Evolutionary conservation across 2,113 vertebrate genomes (phyloP), one percentile per base, ranked within the genome.

Genomic region (Ginglymostoma cirratum): DNA sequence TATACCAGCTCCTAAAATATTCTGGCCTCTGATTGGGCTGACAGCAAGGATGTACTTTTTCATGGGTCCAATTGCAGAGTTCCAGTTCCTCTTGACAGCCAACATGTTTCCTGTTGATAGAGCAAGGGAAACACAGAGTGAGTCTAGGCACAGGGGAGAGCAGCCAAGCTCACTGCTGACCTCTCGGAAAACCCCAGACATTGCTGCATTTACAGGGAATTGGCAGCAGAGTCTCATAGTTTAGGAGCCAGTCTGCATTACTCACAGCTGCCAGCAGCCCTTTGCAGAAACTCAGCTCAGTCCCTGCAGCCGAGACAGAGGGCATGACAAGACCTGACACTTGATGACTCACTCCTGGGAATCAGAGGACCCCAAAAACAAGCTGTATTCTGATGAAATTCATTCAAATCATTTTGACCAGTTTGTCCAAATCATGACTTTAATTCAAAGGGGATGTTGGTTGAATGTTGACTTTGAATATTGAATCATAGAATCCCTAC

Each of bases 1-100:
- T 95, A 95, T 95, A 95, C 93, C 93, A 72, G 23, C 67, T 95
- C 93, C 93, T 42, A 95, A 95, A 95, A 95, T 95, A 95, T 95
- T 34, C 93, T 12, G 30, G 23, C 38, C 42, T 23, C 65, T 72
- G 67, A 95, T 95, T 95, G 93, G 93, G 24, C 23, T 7, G 67
- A 5, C n/a, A 10, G n/a, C 38, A 8, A 94, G 93, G 66, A 38
- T 17, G 67, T 27, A 19, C 42, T 48, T 42, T 38, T 48, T 14
- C 27, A 30, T 12, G 42, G 27, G 94, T 38, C 94, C 94, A 95
- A 95, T 76, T 52, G n/a, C 94, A 72, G 67, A 72, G 94, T 17
- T 10, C 69, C 3, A 76, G 94, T 95, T 95, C 94, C 69, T 72
- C 45, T 45, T 76, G 94, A 48, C 10, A 5, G 94, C 15, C 24